Evolutionary conservation across 2,797 vertebrate species (phyloP).

Genomic region (Tokudaia muenninki): DNA sequence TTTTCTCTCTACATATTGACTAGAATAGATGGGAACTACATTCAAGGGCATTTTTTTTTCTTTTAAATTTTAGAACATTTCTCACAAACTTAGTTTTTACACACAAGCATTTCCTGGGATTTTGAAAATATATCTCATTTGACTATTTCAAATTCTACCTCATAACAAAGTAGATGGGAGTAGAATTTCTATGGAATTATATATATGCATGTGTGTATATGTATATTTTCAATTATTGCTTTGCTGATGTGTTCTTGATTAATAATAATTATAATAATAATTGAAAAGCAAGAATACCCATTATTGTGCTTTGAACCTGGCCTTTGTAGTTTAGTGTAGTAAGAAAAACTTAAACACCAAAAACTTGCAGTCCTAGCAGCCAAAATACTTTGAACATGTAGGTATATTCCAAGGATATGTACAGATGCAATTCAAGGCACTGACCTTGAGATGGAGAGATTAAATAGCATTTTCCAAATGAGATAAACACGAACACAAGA

Average conservation of each 20-base stretch:
- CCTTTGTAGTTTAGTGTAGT: background rate
- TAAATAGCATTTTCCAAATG: background rate
- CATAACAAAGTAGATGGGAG: background rate
- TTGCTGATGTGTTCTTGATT: background rate
- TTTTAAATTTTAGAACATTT: background rate
- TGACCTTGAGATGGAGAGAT: background rate
- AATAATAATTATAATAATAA: background rate
- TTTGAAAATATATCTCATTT: background rate
- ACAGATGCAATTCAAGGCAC: background rate
- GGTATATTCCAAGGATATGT: background rate
- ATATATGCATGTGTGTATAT: background rate
- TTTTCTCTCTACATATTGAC: background rate
- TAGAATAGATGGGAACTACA: background rate
- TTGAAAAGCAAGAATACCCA: background rate
- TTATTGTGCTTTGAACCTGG: background rate
- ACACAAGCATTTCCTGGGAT: background rate
- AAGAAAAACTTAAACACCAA: background rate
- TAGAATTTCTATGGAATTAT: background rate
- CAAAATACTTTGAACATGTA: background rate
- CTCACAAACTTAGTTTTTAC: background rate
- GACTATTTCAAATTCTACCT: background rate
- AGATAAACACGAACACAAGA: background rate
- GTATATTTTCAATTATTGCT: background rate
- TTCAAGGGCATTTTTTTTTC: background rate
- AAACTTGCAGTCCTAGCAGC: background rate